Evolutionary conservation across 2,888 invertebrate genomes (phyloP), one percentile per base, ranked within the genome.

Genomic region (Ophion ellenae): DNA sequence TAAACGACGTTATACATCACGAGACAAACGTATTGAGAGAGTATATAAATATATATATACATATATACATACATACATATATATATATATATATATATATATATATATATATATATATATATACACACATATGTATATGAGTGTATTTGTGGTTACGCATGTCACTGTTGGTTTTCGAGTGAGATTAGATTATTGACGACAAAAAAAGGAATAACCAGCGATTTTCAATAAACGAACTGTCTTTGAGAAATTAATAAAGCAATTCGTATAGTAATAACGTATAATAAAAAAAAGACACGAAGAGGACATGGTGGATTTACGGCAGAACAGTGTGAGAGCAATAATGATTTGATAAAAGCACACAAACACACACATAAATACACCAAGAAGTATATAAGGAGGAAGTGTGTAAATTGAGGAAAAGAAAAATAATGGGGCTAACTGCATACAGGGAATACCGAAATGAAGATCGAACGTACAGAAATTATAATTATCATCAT

Each of bases 381-480:
- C 57, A 74, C 63, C 40, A 69, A 61, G 28, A 70, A 66, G 20
- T 57, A 76, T 40, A 5, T 40, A 40, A 17, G 59, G 64, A 36
- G 14, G 24, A n/a, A 57, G 10, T 36, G 75, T 73, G 85, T 83
- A 70, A 66, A 83, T 5, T 47, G 64, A 47, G 73, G 57, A 59
- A 74, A 63, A 69, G 47, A 67, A 71, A 81, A 76, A 85, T 17
- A 74, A 86, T 57, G 78, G 71, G 47, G 77, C 75, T 47, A 87
- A 87, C 81, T 81, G 81, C 84, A 88, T 88, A 87, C 87, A 87
- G 87, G 87, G 87, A 87, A 86, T 86, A 87, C 32, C 82, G 79
- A 81, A 66, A 61, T 79, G 71, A 67, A 83, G 67, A 79, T 57
- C 66, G 67, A 84, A 71, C 61, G 80, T 78, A 71, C 79, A n/a